A percentile compares a stretch with the other conserved stretches of the same genome.
Evolutionary conservation across 1,140 invertebrate species (phyloP).

Genomic region (Popillia japonica): DNA sequence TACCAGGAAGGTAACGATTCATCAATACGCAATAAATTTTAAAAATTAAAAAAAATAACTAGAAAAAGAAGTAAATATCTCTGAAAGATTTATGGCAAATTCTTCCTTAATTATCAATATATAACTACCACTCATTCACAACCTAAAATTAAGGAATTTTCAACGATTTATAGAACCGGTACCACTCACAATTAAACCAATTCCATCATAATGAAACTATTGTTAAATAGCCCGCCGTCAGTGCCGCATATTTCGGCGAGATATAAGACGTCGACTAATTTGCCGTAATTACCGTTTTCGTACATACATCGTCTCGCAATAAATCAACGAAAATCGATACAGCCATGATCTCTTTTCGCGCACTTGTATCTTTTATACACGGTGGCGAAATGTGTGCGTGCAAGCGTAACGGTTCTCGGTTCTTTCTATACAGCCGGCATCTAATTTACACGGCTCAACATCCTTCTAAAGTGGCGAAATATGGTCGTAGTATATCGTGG

Average conservation of each 20-base stretch:
- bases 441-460: neutral
- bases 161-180: too few species aligned
- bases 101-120: too few species aligned
- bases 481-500: neutral
- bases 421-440: neutral
- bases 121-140: too few species aligned
- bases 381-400: neutral
- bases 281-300: neutral
- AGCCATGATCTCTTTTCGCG: constrained; percentile 17
- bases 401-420: neutral
- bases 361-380: neutral
- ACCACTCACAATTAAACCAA: neutral
- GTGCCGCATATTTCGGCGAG: neutral
- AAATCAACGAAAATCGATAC: constrained; percentile 18
- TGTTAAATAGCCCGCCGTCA: neutral
- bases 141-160: too few species aligned
- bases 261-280: neutral
- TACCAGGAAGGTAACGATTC: too few species aligned
- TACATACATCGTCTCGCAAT: neutral
- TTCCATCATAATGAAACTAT: neutral
- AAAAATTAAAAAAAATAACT: too few species aligned
- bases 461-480: neutral
- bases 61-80: too few species aligned
- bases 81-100: too few species aligned
- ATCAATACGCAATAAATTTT: too few species aligned